Evolutionary conservation across 2,888 invertebrate species (phyloP).

Genomic region (Adineta ricciae): DNA sequence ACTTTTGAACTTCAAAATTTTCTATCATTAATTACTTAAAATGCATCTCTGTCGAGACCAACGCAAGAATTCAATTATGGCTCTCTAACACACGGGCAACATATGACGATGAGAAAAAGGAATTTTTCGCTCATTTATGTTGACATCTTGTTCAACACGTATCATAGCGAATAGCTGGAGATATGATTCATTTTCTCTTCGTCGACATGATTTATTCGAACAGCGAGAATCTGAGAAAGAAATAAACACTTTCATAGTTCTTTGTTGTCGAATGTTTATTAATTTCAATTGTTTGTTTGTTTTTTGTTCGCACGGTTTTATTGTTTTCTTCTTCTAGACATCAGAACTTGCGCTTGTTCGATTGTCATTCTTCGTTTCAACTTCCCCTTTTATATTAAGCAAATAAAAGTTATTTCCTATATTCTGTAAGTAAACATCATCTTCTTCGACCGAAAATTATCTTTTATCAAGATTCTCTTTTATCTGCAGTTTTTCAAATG

Average conservation of each 20-base stretch:
- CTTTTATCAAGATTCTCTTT: not conserved
- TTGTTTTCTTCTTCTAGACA: not conserved
- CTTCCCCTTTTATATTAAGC: not conserved
- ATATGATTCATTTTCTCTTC: too few species aligned
- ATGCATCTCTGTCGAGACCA: not conserved
- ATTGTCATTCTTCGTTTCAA: not conserved
- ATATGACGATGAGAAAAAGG: not conserved
- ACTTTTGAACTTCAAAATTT: not conserved
- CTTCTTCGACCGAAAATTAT: not conserved
- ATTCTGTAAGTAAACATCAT: not conserved
- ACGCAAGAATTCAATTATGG: not conserved
- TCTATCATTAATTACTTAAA: not conserved
- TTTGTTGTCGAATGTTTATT: not conserved
- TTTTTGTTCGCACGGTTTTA: not conserved
- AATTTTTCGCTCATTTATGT: not conserved
- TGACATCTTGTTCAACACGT: not conserved
- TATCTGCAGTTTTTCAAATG: not conserved
- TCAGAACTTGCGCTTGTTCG: not conserved
- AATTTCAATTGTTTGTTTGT: not conserved
- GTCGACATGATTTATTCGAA: not conserved
- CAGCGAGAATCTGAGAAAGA: not conserved
- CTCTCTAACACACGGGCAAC: not conserved
- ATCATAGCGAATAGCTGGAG: not conserved
- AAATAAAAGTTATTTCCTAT: not conserved
- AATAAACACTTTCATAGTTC: too few species aligned